Conservation (phyloP, 1,140 invertebrate species). For the Triops cancriformis region DNA sequence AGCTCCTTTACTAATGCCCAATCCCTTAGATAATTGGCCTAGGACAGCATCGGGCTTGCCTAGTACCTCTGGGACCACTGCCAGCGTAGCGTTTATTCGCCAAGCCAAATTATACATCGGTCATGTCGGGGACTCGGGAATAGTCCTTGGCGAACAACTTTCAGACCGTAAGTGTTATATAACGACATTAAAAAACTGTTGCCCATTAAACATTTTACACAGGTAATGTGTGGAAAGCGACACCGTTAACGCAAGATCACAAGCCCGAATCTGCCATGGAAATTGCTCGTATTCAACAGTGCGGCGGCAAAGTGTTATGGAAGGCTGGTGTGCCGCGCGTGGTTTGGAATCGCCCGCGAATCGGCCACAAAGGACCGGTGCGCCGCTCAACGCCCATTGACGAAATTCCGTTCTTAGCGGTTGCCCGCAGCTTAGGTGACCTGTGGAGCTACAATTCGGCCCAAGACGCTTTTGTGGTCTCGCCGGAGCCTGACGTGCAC, state of each 20-base stretch:
- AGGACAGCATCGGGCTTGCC: slow-evolving; percentile 83
- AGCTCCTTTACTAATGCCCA: slow-evolving; percentile 25
- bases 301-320: slow-evolving; percentile 51
- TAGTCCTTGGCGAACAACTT: slow-evolving; percentile 76
- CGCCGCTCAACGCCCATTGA: slow-evolving; percentile 75
- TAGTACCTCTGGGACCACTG: slow-evolving; percentile 93
- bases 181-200: not conserved
- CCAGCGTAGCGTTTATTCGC: slow-evolving; percentile 87
- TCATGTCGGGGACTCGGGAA: slow-evolving; percentile 94
- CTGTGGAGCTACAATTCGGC: slow-evolving; percentile 93
- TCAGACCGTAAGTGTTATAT: slow-evolving; percentile 26
- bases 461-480: slow-evolving; percentile 84
- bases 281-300: slow-evolving; percentile 68
- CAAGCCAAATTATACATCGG: slow-evolving; percentile 92
- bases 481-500: slow-evolving; percentile 91
- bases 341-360: slow-evolving; percentile 87
- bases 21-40: slow-evolving; percentile 77
- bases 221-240: slow-evolving; percentile 64
- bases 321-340: slow-evolving; percentile 91
- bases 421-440: slow-evolving; percentile 86
- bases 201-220: slow-evolving; percentile 26
- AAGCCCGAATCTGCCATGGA: slow-evolving; percentile 88
- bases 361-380: slow-evolving; percentile 70
- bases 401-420: slow-evolving; percentile 92
- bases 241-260: slow-evolving; percentile 78